A percentile compares a stretch with the other conserved stretches of the same genome.
These are phyloP conservation scores for Pipistrellus nathusii DNA, from an alignment of 2,797 vertebrate species.

Conservation along the genomic window DNA sequence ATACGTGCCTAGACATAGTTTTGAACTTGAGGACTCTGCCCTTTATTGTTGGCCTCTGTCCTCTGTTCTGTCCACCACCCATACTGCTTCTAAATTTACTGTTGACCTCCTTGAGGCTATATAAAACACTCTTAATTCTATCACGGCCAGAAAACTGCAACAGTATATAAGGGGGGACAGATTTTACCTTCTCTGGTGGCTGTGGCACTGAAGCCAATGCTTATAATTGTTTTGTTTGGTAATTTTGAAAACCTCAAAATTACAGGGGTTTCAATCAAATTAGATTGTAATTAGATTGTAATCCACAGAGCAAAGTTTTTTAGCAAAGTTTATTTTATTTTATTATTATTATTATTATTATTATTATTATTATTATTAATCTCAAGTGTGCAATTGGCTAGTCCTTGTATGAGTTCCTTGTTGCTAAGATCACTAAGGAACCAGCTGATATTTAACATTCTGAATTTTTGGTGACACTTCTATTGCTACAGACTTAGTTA, in stretches of 20 bases:
- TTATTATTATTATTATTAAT: not conserved
- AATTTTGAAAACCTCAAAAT: constrained; percentile 22
- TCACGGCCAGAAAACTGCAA: not conserved
- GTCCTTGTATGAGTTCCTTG: not conserved
- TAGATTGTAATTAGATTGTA: not conserved
- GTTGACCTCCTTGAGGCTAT: not conserved
- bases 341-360: too few species aligned
- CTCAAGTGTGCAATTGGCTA: not conserved
- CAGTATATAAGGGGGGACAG: fast-evolving
- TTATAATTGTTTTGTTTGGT: not conserved
- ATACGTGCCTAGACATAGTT: not conserved
- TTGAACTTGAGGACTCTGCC: not conserved
- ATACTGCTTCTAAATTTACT: not conserved
- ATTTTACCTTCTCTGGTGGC: not conserved
- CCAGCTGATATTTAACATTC: not conserved
- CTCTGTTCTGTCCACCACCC: not conserved
- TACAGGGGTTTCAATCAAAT: not conserved
- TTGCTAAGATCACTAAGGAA: not conserved
- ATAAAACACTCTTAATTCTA: not conserved
- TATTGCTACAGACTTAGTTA: not conserved
- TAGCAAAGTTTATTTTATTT: not conserved
- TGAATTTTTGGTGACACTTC: not conserved
- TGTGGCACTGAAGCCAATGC: not conserved
- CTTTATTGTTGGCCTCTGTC: not conserved
- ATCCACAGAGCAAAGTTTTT: not conserved